Conservation (phyloP, 2,113 vertebrate species). For the Trichomycterus rosablanca region DNA sequence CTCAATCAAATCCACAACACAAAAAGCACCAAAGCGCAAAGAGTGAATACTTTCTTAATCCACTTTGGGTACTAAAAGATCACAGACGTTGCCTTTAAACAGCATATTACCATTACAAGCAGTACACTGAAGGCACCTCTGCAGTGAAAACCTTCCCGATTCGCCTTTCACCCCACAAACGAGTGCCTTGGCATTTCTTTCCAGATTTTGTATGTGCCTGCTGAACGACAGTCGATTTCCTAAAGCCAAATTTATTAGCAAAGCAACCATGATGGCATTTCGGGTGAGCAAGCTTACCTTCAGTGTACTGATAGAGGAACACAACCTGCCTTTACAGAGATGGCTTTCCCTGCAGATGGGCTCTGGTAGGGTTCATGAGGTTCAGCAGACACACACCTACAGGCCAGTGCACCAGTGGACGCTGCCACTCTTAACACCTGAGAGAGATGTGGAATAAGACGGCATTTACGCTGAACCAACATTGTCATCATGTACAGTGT, state of each 20-base stretch:
- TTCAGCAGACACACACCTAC: constrained; percentile 81
- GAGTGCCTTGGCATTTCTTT: constrained; percentile 10
- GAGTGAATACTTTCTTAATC: no score
- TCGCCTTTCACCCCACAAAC: constrained; percentile 4
- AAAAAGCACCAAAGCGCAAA: no score
- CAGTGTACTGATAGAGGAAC: constrained; percentile 90
- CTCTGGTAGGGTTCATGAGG: constrained; percentile 80
- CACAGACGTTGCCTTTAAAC: constrained; percentile 11
- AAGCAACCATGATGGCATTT: constrained; percentile 63
- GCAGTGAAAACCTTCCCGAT: constrained; percentile 66
- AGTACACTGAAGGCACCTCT: constrained; percentile 88
- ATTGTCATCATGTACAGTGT: constrained; percentile 62
- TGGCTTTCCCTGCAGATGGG: constrained; percentile 84
- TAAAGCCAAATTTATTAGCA: constrained; percentile 15
- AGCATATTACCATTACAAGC: constrained; percentile 64
- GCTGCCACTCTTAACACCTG: constrained; percentile 73
- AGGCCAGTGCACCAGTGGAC: constrained; percentile 72
- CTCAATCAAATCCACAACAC: no score
- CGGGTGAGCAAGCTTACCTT: constrained; percentile 77
- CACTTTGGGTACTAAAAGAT: no score
- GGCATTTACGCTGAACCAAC: constrained; percentile 86
- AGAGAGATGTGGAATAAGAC: constrained; percentile 88
- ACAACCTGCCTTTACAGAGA: constrained; percentile 91
- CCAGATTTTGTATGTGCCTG: constrained; percentile 22
- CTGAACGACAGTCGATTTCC: constrained; percentile 7